These are phyloP conservation scores for Diaphora mendica DNA, from an alignment of 2,888 invertebrate species.

Conservation along the genomic window DNA sequence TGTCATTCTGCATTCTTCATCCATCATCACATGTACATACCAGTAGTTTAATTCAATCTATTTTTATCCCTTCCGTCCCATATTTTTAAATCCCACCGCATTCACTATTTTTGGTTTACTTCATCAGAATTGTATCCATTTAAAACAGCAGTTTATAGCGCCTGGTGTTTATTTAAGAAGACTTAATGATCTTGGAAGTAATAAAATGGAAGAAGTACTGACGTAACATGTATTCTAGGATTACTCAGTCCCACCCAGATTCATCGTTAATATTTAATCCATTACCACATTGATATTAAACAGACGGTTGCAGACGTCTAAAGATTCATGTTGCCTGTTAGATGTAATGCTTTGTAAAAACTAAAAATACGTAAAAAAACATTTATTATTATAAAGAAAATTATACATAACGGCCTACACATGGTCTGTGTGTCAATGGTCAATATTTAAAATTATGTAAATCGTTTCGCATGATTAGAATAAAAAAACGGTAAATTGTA, in stretches of 20 bases:
- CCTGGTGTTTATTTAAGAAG: constrained; percentile 3
- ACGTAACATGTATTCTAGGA: background rate
- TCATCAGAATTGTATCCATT: constrained; percentile 9
- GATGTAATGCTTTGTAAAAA: background rate
- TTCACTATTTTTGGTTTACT: constrained; percentile 20
- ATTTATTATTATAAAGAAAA: background rate
- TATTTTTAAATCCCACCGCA: constrained; percentile 16
- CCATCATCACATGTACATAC: background rate
- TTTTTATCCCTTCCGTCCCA: constrained; percentile 1
- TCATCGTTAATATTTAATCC: background rate
- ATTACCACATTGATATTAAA: background rate
- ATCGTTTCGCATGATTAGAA: background rate
- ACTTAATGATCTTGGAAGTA: constrained; percentile 3
- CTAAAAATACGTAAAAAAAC: background rate
- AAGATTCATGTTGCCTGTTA: background rate
- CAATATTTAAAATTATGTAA: background rate
- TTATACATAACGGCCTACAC: background rate
- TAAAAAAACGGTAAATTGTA: background rate
- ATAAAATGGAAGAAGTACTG: background rate
- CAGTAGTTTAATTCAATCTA: background rate
- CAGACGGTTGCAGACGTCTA: background rate
- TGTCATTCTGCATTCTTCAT: too few relatives aligned
- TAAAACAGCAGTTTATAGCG: constrained; percentile 23
- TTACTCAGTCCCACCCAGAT: background rate
- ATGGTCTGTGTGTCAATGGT: background rate